These are phyloP conservation scores for Pseudotriccus pelzelni DNA, from an alignment of 2,797 vertebrate genomes.

Conservation along the genomic window DNA sequence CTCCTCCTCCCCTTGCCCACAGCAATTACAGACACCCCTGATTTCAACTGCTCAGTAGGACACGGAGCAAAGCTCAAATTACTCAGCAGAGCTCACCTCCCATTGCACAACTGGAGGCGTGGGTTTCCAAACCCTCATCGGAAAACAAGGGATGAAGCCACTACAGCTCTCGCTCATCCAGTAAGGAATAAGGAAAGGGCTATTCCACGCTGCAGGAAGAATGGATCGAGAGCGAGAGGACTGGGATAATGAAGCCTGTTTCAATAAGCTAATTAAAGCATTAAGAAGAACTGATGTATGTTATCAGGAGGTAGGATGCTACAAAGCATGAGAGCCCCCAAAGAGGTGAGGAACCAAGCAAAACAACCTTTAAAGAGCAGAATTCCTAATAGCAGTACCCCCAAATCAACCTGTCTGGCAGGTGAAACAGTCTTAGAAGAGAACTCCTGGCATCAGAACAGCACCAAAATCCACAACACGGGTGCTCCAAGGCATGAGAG, in stretches of 20 bases:
- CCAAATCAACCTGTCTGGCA: background rate
- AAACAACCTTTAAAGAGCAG: background rate
- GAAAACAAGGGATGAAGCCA: background rate
- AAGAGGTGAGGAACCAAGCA: background rate
- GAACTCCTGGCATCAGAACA: background rate
- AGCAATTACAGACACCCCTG: background rate
- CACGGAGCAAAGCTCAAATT: background rate
- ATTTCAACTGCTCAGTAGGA: background rate
- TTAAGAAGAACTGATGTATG: background rate
- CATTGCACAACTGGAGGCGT: background rate
- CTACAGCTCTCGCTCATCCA: background rate
- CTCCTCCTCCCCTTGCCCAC: background rate
- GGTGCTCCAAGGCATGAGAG: background rate
- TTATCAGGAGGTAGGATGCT: background rate
- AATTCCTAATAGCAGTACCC: background rate
- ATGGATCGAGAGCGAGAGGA: background rate
- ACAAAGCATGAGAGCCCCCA: background rate
- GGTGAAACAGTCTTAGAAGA: background rate
- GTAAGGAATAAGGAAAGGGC: background rate
- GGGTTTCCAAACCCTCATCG: background rate
- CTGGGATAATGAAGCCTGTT: accelerated
- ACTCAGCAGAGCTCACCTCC: background rate
- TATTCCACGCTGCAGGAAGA: background rate
- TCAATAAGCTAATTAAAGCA: background rate
- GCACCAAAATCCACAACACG: background rate